Conservation (phyloP, 2,113 vertebrate species). For the Nesoenas mayeri region DNA sequence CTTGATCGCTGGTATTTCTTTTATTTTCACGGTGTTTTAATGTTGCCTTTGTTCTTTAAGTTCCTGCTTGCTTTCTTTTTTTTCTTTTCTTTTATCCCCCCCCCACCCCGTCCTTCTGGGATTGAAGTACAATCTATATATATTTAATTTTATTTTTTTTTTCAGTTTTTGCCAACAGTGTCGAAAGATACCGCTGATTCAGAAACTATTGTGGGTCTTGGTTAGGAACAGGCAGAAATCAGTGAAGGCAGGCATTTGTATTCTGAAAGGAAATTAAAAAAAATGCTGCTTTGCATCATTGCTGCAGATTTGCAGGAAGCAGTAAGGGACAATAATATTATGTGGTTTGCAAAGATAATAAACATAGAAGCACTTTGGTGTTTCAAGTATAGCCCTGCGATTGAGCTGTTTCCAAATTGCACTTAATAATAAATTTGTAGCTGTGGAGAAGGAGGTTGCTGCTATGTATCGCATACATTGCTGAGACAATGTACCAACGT, state of each 20-base stretch:
- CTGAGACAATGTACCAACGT: neutral
- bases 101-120: neutral
- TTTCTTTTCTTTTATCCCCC: too few species aligned
- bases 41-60: conserved; percentile 35
- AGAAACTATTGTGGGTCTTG: conserved; percentile 62
- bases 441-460: conserved; percentile 20
- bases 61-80: neutral
- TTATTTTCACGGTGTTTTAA: conserved; percentile 36
- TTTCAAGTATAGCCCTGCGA: neutral
- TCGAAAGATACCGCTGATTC: conserved; percentile 53
- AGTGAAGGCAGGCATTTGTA: conserved; percentile 70
- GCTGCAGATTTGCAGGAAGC: conserved; percentile 67
- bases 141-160: neutral
- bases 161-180: conserved; percentile 38
- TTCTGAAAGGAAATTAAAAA: conserved; percentile 67
- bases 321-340: conserved; percentile 4
- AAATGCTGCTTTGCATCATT: conserved; percentile 67
- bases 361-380: conserved; percentile 38
- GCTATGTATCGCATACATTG: conserved; percentile 1
- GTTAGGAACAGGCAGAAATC: conserved; percentile 40
- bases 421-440: conserved; percentile 57
- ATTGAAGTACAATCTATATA: neutral
- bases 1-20: conserved; percentile 43
- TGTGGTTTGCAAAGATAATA: conserved; percentile 53
- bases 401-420: conserved; percentile 62